phyloP scores from a whole-genome alignment of 2,888 invertebrate species.

The Protonemura montana region DNA sequence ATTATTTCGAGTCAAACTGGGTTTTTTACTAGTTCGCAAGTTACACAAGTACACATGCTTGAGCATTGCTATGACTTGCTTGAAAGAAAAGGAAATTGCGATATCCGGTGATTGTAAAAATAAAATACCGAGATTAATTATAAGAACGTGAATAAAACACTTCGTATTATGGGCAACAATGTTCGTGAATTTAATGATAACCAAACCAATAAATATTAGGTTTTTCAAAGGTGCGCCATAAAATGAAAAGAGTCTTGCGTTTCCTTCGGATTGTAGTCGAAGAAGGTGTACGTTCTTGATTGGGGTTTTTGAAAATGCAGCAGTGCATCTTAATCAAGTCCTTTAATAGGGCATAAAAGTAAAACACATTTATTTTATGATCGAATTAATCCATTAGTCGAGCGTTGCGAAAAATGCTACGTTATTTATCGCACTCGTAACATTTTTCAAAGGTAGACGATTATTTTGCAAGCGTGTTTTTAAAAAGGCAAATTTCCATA shows the following conservation, averaged over 20 bases:
- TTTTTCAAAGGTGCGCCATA: not conserved
- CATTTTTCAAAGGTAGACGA: not conserved
- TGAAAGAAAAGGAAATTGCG: not conserved
- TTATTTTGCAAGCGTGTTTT: not conserved
- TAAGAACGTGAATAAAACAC: too few relatives aligned
- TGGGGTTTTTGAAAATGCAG: not conserved
- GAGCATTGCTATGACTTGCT: not conserved
- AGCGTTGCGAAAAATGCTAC: not conserved
- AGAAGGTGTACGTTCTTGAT: not conserved
- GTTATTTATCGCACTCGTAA: not conserved
- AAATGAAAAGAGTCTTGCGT: not conserved
- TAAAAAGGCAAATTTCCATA: not conserved
- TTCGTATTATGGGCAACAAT: too few relatives aligned
- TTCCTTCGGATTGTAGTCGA: not conserved
- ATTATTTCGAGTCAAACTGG: too few relatives aligned
- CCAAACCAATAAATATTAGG: too few relatives aligned
- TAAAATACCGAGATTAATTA: too few relatives aligned
- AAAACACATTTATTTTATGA: not conserved
- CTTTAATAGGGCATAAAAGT: not conserved
- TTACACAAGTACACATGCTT: too few relatives aligned
- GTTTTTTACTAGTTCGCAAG: too few relatives aligned
- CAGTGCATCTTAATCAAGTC: not conserved
- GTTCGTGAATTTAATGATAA: too few relatives aligned
- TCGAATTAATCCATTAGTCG: not conserved
- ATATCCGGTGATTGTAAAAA: constrained; percentile 4